phyloP scores from a whole-genome alignment of 2,113 vertebrate species.

The Colius striatus region DNA sequence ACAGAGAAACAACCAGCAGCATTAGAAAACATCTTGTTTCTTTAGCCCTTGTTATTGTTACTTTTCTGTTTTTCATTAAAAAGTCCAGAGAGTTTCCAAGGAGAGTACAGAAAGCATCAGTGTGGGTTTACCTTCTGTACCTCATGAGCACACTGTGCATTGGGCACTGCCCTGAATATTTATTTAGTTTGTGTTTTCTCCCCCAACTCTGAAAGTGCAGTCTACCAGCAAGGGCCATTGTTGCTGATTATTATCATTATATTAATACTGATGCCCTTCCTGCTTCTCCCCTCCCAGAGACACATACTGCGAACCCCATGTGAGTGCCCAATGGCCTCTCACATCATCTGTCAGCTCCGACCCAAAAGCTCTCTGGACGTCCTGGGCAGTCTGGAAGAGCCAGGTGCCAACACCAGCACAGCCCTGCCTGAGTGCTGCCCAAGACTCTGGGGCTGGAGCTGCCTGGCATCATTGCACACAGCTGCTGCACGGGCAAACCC shows the following conservation, averaged over 20 bases:
- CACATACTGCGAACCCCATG: background rate
- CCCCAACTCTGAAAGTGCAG: background rate
- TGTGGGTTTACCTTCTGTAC: accelerated
- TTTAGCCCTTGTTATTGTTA: background rate
- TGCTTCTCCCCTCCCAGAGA: background rate
- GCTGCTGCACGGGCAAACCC: background rate
- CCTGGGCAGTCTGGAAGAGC: background rate
- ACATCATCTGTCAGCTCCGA: accelerated
- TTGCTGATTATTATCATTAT: background rate
- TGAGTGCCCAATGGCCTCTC: accelerated
- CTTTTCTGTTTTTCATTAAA: background rate
- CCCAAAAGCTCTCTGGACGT: background rate
- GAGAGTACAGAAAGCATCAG: background rate
- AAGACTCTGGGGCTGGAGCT: background rate
- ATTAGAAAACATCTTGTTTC: background rate
- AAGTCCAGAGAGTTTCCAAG: background rate
- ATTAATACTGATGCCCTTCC: background rate
- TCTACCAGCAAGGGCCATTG: background rate
- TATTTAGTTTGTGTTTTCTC: background rate
- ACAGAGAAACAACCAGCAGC: background rate
- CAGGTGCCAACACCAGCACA: background rate
- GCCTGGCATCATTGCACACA: background rate
- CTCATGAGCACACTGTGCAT: accelerated
- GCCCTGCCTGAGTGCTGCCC: background rate
- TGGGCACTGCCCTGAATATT: background rate